Evolutionary conservation across 2,797 vertebrate species (phyloP).

Genomic region (Siniperca scherzeri): DNA sequence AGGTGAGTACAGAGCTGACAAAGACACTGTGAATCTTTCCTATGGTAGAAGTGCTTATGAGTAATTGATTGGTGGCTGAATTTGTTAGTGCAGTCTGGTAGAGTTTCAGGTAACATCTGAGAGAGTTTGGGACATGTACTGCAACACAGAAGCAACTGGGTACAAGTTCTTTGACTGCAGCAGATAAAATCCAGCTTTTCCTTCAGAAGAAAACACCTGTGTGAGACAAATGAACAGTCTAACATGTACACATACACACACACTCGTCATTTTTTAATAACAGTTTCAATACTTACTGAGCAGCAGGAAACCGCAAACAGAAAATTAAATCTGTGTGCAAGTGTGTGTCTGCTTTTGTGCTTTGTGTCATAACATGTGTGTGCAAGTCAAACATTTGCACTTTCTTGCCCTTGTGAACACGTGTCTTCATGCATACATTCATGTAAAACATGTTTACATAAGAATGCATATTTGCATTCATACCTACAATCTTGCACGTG

Average conservation of each 20-base stretch:
- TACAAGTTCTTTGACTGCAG: neutral
- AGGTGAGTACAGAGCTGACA: conserved; percentile 77
- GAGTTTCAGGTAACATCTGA: neutral
- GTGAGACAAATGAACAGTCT: neutral
- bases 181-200: neutral
- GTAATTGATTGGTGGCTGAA: neutral
- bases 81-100: neutral
- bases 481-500: rapidly evolving
- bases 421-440: neutral
- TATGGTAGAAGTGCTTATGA: neutral
- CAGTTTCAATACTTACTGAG: neutral
- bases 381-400: neutral
- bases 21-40: neutral
- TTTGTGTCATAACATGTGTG: neutral
- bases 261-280: neutral
- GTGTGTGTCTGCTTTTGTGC: neutral
- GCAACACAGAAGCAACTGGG: neutral
- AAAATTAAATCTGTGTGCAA: neutral
- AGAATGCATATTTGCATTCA: neutral
- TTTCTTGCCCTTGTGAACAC: neutral
- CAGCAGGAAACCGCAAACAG: neutral
- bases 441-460: neutral
- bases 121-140: neutral
- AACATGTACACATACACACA: too few relatives aligned
- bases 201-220: neutral